These are phyloP conservation scores for Moxostoma hubbsi DNA, from an alignment of 2,797 vertebrate genomes.

Conservation along the genomic window DNA sequence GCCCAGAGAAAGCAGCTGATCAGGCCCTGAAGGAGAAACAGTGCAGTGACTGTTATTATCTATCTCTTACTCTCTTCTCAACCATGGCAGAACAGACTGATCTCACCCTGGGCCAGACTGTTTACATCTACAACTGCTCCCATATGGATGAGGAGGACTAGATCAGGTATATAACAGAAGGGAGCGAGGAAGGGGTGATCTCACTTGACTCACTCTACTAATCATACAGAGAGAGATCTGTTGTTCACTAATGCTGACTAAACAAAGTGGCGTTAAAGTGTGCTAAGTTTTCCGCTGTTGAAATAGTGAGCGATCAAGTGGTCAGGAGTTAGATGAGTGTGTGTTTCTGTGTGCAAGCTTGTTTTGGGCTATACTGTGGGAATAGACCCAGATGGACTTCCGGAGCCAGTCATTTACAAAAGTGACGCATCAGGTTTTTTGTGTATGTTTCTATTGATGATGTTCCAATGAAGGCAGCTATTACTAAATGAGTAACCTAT, in stretches of 20 bases:
- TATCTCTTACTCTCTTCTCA: slow-evolving; percentile 23
- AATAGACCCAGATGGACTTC: slow-evolving; percentile 2
- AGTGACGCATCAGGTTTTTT: not conserved
- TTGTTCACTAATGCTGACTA: slow-evolving; percentile 22
- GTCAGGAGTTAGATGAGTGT: not conserved
- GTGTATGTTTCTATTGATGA: slow-evolving; percentile 26
- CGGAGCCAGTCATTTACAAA: not conserved
- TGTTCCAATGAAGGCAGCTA: slow-evolving; percentile 4
- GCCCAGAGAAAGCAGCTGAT: slow-evolving; percentile 28
- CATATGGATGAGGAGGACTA: slow-evolving; percentile 26
- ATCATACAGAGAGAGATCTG: not conserved
- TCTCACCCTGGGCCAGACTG: slow-evolving; percentile 16
- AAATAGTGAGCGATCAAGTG: not conserved
- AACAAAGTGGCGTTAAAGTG: not conserved
- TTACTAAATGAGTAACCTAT: slow-evolving; percentile 11
- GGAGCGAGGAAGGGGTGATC: not conserved
- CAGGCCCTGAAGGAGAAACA: slow-evolving; percentile 25
- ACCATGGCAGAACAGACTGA: slow-evolving; percentile 32
- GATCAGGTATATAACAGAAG: slow-evolving; percentile 37
- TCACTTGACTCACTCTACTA: slow-evolving; percentile 12
- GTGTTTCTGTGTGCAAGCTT: not conserved
- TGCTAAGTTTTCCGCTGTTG: not conserved
- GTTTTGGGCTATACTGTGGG: slow-evolving; percentile 18
- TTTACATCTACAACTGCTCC: slow-evolving; percentile 22
- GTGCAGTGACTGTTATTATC: not conserved